phyloP scores from a whole-genome alignment of 1,140 invertebrate genomes.

The Agrypnia vestita region DNA sequence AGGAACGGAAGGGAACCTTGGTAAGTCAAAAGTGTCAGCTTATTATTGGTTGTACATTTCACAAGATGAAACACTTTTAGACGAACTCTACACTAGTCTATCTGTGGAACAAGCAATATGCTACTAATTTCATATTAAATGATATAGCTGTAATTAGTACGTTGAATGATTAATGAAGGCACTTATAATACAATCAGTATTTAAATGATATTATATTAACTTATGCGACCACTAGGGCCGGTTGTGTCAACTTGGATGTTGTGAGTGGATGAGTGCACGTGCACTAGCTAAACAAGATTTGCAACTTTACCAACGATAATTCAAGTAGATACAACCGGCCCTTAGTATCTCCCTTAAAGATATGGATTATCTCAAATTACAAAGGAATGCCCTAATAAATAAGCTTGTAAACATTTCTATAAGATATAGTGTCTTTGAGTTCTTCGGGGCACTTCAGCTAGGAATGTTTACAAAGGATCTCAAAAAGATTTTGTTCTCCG shows the following conservation, averaged over 20 bases:
- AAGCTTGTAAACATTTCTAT: neutral
- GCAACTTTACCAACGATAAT: too few relatives aligned
- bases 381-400: too few relatives aligned
- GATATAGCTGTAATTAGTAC: neutral
- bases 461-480: neutral
- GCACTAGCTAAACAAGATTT: too few relatives aligned
- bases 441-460: neutral
- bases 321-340: too few relatives aligned
- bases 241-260: too few relatives aligned
- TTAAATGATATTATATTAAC: too few relatives aligned
- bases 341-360: too few relatives aligned
- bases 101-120: neutral
- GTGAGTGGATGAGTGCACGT: too few relatives aligned
- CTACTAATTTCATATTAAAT: neutral
- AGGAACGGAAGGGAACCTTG: slow-evolving; percentile 76
- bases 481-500: neutral
- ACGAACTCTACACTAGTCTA: neutral
- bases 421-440: neutral
- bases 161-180: too few relatives aligned
- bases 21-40: slow-evolving; percentile 67
- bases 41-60: neutral
- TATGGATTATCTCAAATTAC: too few relatives aligned
- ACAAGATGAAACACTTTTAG: neutral
- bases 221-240: too few relatives aligned
- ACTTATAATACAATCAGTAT: too few relatives aligned